Conservation (phyloP, 2,888 invertebrate species). For the Rhamnusium bicolor region DNA sequence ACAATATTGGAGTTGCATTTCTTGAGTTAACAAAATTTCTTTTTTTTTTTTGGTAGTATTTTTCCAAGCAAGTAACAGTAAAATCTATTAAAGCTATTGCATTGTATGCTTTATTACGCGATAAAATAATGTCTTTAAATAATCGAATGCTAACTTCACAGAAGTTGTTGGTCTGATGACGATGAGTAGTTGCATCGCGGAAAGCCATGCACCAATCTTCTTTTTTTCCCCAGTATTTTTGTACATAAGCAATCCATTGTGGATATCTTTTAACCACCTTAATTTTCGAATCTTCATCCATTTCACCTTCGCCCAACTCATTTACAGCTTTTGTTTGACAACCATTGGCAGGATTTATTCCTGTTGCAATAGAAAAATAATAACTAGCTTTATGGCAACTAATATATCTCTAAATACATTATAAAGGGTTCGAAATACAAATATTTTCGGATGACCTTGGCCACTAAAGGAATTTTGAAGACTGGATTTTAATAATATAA, state of each 20-base stretch:
- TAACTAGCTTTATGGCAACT: conserved; percentile 9
- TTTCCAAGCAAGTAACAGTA: conserved; percentile 33
- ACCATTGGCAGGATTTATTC: too few species aligned
- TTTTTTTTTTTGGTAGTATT: conserved; percentile 30
- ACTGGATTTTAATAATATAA: conserved; percentile 21
- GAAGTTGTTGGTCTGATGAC: conserved; percentile 35
- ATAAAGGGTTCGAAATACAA: conserved; percentile 14
- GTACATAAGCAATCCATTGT: conserved; percentile 27
- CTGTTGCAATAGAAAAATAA: conserved; percentile 26
- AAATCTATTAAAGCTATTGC: conserved; percentile 28
- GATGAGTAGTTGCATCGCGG: conserved; percentile 23
- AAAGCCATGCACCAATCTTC: conserved; percentile 35
- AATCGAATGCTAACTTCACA: conserved; percentile 26
- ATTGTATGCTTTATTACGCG: conserved; percentile 30
- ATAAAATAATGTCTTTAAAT: conserved; percentile 35
- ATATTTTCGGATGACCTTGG: conserved; percentile 31
- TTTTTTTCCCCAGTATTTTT: conserved; percentile 20
- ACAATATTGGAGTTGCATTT: not conserved
- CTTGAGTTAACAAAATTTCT: conserved; percentile 27
- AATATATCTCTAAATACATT: conserved; percentile 24
- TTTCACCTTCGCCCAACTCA: too few species aligned
- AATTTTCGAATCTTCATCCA: too few species aligned
- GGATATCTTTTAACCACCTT: conserved; percentile 29
- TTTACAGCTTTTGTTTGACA: not conserved
- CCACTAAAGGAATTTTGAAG: conserved; percentile 28